Percentiles rank a stretch among this genome's conserved stretches.
phyloP scores from a whole-genome alignment of 1,140 invertebrate species.

The Zaprionus camerounensis region DNA sequence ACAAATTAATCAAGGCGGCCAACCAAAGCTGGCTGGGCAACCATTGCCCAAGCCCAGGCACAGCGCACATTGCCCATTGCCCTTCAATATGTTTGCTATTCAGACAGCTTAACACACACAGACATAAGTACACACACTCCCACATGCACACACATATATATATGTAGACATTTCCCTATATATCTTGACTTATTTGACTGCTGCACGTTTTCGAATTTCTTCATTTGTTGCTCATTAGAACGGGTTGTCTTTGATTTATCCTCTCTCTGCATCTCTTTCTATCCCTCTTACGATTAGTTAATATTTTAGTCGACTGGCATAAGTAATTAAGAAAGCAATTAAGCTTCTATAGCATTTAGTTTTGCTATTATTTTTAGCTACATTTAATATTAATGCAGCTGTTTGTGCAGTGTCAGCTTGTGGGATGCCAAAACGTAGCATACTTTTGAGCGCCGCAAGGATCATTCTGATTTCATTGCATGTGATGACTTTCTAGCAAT shows the following conservation, averaged over 20 bases:
- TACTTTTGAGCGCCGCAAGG: slow-evolving; percentile 1
- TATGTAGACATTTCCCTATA: slow-evolving; percentile 1
- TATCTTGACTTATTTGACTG: slow-evolving; percentile 25
- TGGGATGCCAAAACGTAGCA: neutral
- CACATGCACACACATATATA: neutral
- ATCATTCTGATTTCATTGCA: neutral
- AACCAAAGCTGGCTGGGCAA: neutral
- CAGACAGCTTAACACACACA: neutral
- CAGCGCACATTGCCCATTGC: slow-evolving; percentile 4
- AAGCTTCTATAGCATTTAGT: neutral
- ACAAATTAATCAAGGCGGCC: slow-evolving; percentile 63
- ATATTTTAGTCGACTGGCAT: slow-evolving; percentile 5
- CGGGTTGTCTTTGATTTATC: slow-evolving; percentile 40
- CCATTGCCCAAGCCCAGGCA: neutral
- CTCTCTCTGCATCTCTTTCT: too few species aligned
- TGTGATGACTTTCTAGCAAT: neutral
- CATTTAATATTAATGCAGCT: neutral
- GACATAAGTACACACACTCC: neutral
- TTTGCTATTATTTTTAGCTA: neutral
- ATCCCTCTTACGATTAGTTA: slow-evolving; percentile 1
- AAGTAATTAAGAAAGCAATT: slow-evolving; percentile 3
- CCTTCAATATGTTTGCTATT: slow-evolving; percentile 13
- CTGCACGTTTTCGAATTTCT: slow-evolving; percentile 29
- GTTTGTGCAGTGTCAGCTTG: neutral
- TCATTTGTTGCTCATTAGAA: slow-evolving; percentile 32